Percentiles rank a stretch among this genome's conserved stretches.
Evolutionary conservation across 92 coral and sea anemone genomes (phyloP).

Genomic region (Pocillopora meandrina): DNA sequence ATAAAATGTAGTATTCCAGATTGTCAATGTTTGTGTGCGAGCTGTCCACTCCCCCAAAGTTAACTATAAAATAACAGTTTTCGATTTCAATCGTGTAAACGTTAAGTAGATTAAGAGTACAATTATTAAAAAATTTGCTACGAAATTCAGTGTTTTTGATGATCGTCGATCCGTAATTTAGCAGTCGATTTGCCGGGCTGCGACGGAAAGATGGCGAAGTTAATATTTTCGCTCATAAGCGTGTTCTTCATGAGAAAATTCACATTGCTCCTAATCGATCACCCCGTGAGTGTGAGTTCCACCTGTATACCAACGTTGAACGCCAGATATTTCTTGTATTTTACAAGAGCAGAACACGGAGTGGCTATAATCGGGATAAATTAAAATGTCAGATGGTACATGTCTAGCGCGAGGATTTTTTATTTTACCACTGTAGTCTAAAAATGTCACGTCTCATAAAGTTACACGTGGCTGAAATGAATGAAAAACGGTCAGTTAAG

Average conservation of each 20-base stretch:
- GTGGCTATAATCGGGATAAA: neutral
- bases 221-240: neutral
- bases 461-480: neutral
- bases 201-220: neutral
- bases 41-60: neutral
- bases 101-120: neutral
- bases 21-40: constrained; percentile 1
- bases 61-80: neutral
- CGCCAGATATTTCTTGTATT: constrained; percentile 13
- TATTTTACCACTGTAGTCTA: neutral
- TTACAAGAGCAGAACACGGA: constrained; percentile 5
- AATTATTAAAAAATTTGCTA: neutral
- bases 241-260: constrained; percentile 9
- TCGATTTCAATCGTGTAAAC: neutral
- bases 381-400: neutral
- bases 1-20: constrained; percentile 3
- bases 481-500: neutral
- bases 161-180: neutral
- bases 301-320: constrained; percentile 7
- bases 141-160: constrained; percentile 26
- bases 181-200: neutral
- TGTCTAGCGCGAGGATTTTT: neutral
- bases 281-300: neutral
- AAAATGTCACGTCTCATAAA: constrained; percentile 4
- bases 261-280: neutral